Conservation (phyloP, 2,888 invertebrate genomes). For the Ctenicera cuprea region DNA sequence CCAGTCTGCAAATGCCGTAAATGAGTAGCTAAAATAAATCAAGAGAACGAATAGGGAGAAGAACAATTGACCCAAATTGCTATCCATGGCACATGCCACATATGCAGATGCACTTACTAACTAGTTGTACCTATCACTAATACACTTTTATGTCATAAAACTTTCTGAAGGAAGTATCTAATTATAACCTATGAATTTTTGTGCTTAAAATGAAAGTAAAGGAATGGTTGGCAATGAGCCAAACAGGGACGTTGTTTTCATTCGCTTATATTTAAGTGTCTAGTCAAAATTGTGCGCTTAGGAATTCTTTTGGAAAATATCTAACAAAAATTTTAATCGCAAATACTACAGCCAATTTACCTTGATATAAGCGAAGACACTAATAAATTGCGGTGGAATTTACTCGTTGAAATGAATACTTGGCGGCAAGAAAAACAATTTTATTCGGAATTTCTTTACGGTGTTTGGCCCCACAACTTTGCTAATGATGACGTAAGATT, state of each 20-base stretch:
- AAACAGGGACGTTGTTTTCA: background rate
- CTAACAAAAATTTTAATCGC: no score
- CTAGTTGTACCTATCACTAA: no score
- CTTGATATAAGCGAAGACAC: background rate
- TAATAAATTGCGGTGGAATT: background rate
- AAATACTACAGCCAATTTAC: background rate
- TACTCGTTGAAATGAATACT: background rate
- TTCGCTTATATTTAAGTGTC: background rate
- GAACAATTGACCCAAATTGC: no score
- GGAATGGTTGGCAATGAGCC: slow-evolving; percentile 4
- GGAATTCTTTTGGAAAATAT: no score
- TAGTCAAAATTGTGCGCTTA: background rate
- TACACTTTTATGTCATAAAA: no score
- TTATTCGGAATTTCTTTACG: slow-evolving; percentile 13
- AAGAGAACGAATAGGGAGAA: no score
- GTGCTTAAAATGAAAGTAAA: slow-evolving; percentile 14
- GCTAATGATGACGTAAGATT: slow-evolving; percentile 4
- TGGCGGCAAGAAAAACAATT: slow-evolving; percentile 11
- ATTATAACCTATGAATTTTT: background rate
- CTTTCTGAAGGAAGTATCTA: no score
- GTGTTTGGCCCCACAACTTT: slow-evolving; percentile 19
- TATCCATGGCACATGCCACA: no score
- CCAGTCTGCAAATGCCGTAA: no score
- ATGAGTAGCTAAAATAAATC: no score
- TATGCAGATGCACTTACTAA: no score